Evolutionary conservation across 2,888 invertebrate genomes (phyloP), one percentile per base, ranked within the genome.

Genomic region (Tachina fera): DNA sequence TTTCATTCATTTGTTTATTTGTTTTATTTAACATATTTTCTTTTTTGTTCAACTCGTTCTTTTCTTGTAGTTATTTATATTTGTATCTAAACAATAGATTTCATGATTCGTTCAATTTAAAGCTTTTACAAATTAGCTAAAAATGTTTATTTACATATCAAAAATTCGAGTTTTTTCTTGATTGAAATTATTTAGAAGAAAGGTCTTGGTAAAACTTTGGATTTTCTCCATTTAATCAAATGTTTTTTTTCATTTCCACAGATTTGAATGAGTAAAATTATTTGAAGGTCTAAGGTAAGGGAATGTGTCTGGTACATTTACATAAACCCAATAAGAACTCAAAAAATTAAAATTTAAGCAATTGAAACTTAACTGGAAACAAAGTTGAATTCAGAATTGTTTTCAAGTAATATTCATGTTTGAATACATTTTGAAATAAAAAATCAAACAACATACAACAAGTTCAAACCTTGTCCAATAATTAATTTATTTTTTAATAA

Each of bases 121-220:
- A 75, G 72, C 76, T 68, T 84, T 76, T 58, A 82, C 75, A 75
- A 85, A 82, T 81, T 68, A 31, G 53, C 63, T 84, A 14, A 74
- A 85, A 72, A 68, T 84, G 81, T 81, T 84, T 84, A 81, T 84
- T 81, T 84, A 84, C 58, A 74, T 63, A 70, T 85, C 77, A 77
- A 49, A 68, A 41, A 13, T 45, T 3, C 41, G 19, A 19, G 8
- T 16, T 16, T 61, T 8, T 53, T 75, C 39, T 43, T 22, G 53
- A 10, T 51, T 3, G 22, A n/a, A 11, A 0, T 75, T 61, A 16
- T 19, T 72, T 1, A 13, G 49, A 75, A 63, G 31, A 75, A 75
- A 61, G 39, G 19, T 5, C 19, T 68, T 68, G 51, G 13, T 68
- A 19, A 39, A 51, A 51, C 19, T 68, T n/a, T 2, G 22, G 6